A percentile compares a stretch with the other conserved stretches of the same genome.
Evolutionary conservation across 2,888 invertebrate genomes (phyloP).

Genomic region (Luperina testacea): DNA sequence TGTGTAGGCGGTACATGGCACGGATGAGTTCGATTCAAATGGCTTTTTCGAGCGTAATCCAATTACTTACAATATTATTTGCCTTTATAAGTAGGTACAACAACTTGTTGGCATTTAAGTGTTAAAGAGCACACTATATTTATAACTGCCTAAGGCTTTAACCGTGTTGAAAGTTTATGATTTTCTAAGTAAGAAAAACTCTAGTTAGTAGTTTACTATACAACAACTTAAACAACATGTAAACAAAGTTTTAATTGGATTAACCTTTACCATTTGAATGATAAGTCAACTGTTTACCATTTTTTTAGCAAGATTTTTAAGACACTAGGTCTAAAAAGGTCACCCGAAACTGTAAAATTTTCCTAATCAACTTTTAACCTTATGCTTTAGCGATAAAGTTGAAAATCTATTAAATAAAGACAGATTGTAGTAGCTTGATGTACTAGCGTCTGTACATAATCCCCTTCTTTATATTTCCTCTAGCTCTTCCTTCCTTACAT

Average conservation of each 20-base stretch:
- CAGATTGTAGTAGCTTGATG: too few species aligned
- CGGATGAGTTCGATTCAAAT: neutral
- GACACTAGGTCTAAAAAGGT: too few species aligned
- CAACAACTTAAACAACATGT: too few species aligned
- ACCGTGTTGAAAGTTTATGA: neutral
- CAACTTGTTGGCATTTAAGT: conserved; percentile 37
- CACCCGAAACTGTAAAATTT: too few species aligned
- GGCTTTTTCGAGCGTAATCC: conserved; percentile 30
- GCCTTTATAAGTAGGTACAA: neutral
- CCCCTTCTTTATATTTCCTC: neutral
- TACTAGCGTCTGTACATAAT: too few species aligned
- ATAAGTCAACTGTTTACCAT: neutral
- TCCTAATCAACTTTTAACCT: too few species aligned
- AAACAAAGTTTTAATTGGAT: neutral
- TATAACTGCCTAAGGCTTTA: neutral
- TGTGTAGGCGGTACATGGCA: too few species aligned
- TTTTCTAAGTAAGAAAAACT: neutral
- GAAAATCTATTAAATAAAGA: too few species aligned
- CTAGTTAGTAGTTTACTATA: neutral
- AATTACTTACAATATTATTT: conserved; percentile 10
- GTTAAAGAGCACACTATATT: conserved; percentile 15
- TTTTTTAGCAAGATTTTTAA: neutral
- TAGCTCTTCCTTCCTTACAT: neutral
- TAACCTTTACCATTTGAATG: neutral
- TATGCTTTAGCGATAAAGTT: too few species aligned